Conservation (phyloP, 2,113 vertebrate species). For the Dipodomys merriami region DNA sequence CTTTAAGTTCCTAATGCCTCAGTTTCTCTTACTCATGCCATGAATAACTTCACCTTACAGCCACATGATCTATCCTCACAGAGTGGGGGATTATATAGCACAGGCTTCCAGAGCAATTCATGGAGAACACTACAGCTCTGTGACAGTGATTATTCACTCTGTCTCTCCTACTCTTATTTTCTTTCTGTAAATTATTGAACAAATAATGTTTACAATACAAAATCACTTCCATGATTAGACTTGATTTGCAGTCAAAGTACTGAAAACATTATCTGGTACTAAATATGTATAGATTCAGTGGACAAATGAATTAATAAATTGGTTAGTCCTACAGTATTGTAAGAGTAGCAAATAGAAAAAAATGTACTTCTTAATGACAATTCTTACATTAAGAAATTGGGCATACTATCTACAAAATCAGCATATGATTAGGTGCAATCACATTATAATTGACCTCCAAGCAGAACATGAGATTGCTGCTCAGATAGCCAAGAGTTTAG, state of each 20-base stretch:
- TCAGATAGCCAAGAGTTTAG: neutral
- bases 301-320: neutral
- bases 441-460: neutral
- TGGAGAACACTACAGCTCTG: neutral
- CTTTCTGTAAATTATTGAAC: neutral
- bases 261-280: neutral
- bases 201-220: neutral
- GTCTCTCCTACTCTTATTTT: neutral
- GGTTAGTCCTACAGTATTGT: neutral
- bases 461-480: neutral
- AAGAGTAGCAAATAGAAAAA: neutral
- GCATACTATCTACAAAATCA: neutral
- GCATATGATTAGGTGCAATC: neutral
- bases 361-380: neutral
- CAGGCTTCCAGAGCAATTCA: neutral
- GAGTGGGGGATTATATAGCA: neutral
- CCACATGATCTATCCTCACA: conserved; percentile 25
- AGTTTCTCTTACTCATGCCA: conserved; percentile 36
- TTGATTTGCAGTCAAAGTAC: neutral
- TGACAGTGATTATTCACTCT: neutral
- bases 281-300: neutral
- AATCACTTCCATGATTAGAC: neutral
- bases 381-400: neutral
- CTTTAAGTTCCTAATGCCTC: conserved; percentile 66
- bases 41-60: conserved; percentile 2